Percentiles rank a stretch among this genome's conserved stretches.
These are phyloP conservation scores for Arvicanthis niloticus DNA, from an alignment of 2,113 vertebrate genomes.

Conservation along the genomic window DNA sequence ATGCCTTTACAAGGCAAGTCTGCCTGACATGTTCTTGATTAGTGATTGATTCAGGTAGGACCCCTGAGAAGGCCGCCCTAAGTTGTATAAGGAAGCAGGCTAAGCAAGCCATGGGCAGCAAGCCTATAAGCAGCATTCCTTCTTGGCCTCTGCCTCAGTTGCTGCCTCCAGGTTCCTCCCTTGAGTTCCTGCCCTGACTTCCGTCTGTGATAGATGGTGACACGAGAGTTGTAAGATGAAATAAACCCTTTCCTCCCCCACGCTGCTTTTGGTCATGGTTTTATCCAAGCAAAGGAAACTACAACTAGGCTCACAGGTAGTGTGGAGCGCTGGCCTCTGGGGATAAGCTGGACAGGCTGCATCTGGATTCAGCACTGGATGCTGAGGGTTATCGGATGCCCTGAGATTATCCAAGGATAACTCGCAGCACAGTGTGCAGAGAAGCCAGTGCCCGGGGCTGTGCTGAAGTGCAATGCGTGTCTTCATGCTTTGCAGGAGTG, in stretches of 20 bases:
- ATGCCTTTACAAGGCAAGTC: neutral
- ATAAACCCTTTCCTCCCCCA: neutral
- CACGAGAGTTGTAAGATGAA: neutral
- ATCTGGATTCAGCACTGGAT: neutral
- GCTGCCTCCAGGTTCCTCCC: neutral
- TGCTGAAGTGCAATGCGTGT: neutral
- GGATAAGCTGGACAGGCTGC: neutral
- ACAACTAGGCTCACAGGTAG: neutral
- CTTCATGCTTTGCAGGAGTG: conserved; percentile 3
- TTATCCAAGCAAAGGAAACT: neutral
- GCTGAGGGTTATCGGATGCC: neutral
- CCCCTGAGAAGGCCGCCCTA: neutral
- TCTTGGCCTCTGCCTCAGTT: neutral
- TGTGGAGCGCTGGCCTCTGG: neutral
- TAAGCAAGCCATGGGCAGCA: neutral
- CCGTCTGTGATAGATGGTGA: neutral
- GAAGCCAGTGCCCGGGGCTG: neutral
- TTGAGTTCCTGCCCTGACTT: neutral
- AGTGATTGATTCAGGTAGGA: neutral
- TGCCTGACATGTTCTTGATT: neutral
- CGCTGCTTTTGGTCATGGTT: neutral
- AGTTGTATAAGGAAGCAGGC: neutral
- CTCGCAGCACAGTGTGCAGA: neutral
- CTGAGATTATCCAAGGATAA: neutral
- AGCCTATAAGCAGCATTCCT: neutral